Evolutionary conservation across 2,113 vertebrate genomes (phyloP).

Genomic region (Equus przewalskii): DNA sequence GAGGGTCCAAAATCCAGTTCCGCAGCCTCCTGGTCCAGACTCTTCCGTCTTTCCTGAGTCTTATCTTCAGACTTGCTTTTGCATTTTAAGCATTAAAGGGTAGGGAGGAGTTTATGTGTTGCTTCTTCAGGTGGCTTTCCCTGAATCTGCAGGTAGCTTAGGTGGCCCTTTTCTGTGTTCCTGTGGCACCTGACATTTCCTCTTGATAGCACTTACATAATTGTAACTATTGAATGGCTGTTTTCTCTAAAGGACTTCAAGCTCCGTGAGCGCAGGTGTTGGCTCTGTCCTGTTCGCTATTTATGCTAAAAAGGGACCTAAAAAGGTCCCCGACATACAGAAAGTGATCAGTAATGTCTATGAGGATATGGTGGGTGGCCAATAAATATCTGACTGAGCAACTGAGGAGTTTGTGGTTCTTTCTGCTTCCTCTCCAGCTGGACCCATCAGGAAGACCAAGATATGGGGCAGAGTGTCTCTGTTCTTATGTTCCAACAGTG

Average conservation of each 20-base stretch:
- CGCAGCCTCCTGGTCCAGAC: neutral
- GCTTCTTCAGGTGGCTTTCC: neutral
- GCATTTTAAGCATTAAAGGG: neutral
- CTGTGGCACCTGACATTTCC: neutral
- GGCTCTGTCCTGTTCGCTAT: neutral
- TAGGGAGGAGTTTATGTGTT: neutral
- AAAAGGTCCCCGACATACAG: neutral
- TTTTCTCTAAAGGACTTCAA: neutral
- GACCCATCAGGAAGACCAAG: neutral
- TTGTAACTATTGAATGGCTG: neutral
- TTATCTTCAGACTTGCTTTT: neutral
- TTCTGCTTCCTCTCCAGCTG: neutral
- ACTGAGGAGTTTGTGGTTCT: neutral
- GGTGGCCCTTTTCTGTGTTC: neutral
- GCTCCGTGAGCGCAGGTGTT: neutral
- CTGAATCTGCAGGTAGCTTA: neutral
- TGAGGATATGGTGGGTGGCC: neutral
- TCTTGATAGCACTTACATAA: neutral
- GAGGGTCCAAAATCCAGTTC: neutral
- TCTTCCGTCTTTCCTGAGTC: neutral
- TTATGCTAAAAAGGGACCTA: neutral
- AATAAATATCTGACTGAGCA: neutral
- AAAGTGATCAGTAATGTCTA: neutral
- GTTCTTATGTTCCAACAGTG: neutral
- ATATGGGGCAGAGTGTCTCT: neutral